Evolutionary conservation across 2,888 invertebrate species (phyloP).

Genomic region (Drosophila mercatorum): DNA sequence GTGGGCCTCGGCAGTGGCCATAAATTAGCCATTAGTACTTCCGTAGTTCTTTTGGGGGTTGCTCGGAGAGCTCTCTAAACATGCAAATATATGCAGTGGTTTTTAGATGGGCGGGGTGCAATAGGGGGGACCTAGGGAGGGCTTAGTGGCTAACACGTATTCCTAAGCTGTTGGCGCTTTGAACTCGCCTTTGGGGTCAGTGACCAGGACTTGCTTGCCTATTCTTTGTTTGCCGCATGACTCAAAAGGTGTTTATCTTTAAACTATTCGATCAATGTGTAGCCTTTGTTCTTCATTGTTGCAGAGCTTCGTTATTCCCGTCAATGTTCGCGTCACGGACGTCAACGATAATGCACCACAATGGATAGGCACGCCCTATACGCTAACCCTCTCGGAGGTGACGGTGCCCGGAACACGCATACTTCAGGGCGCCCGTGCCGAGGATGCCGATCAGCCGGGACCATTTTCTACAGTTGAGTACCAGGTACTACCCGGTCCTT

Average conservation of each 20-base stretch:
- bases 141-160: conserved; percentile 4
- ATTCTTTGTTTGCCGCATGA: conserved; percentile 26
- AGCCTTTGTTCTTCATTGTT: conserved; percentile 22
- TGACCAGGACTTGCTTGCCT: conserved; percentile 63
- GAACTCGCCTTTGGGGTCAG: conserved; percentile 70
- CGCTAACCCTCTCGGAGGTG: conserved; percentile 93
- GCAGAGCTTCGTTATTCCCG: conserved; percentile 84
- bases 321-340: conserved; percentile 90
- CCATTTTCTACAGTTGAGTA: conserved; percentile 95
- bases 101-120: conserved; percentile 23
- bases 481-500: conserved; percentile 90
- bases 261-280: conserved; percentile 34
- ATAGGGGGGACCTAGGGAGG: conserved; percentile 11
- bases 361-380: conserved; percentile 93
- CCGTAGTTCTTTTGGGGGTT: conserved; percentile 62
- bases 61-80: conserved; percentile 46
- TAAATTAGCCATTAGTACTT: conserved; percentile 81
- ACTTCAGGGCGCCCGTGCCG: conserved; percentile 91
- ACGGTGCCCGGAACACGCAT: conserved; percentile 89
- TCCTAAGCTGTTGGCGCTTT: conserved; percentile 59
- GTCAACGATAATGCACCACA: conserved; percentile 95
- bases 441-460: conserved; percentile 94
- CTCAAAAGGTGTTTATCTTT: conserved; percentile 62
- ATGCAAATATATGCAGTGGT: conserved; percentile 72
- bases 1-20: conserved; percentile 66